phyloP scores from a whole-genome alignment of 1,140 invertebrate genomes.

The Neodiprion virginianus region DNA sequence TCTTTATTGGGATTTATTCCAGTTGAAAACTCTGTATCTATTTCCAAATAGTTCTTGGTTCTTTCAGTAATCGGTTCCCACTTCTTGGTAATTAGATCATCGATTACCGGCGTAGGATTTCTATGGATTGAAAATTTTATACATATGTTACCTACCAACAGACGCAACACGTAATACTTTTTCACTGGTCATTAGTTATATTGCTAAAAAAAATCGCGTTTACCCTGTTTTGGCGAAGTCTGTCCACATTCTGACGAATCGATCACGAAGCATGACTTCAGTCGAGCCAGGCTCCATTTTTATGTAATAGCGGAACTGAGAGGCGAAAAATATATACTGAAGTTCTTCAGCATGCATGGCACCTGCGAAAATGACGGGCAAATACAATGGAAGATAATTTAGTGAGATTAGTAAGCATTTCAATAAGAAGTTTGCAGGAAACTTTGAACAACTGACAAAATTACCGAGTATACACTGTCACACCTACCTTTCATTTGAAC shows the following conservation, averaged over 20 bases:
- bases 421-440: too few species aligned
- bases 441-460: too few species aligned
- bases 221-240: not conserved
- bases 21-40: conserved; percentile 39
- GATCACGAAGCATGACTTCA: not conserved
- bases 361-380: not conserved
- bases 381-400: not conserved
- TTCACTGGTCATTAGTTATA: too few species aligned
- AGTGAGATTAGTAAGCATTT: too few species aligned
- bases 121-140: conserved; percentile 37
- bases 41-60: conserved; percentile 50
- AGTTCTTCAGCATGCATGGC: conserved; percentile 2
- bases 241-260: not conserved
- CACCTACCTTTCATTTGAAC: too few species aligned
- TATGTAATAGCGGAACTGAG: not conserved
- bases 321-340: conserved; percentile 3
- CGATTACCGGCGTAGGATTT: conserved; percentile 52
- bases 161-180: too few species aligned
- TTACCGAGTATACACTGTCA: too few species aligned
- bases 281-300: not conserved
- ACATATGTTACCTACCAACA: too few species aligned
- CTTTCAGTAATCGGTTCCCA: conserved; percentile 48
- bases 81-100: conserved; percentile 41
- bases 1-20: conserved; percentile 33
- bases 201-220: too few species aligned